phyloP scores from a whole-genome alignment of 2,888 invertebrate genomes.

The Pycnomerus fuliginosus region DNA sequence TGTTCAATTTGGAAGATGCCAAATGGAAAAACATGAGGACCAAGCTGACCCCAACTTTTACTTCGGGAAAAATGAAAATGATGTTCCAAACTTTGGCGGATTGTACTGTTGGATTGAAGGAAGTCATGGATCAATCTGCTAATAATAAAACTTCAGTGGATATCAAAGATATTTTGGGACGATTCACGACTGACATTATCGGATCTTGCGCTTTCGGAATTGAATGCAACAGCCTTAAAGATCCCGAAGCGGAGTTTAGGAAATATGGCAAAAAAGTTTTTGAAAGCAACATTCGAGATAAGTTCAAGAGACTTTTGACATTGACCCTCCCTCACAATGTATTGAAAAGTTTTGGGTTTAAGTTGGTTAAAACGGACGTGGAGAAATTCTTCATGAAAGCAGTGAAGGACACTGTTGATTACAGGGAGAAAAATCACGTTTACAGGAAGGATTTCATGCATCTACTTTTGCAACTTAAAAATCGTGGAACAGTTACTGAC shows the following conservation, averaged over 20 bases:
- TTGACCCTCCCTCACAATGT: conserved; percentile 20
- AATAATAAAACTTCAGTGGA: conserved; percentile 34
- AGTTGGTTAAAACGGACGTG: conserved; percentile 29
- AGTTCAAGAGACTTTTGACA: no score
- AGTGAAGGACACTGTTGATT: conserved; percentile 51
- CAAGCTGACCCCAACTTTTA: conserved; percentile 60
- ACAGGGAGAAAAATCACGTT: conserved; percentile 52
- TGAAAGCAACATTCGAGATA: no score
- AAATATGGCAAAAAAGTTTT: conserved; percentile 8
- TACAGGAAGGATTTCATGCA: conserved; percentile 58
- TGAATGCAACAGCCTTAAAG: conserved; percentile 56
- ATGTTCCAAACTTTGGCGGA: conserved; percentile 61
- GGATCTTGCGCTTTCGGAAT: conserved; percentile 59
- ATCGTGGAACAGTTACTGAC: conserved; percentile 37
- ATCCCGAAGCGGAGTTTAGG: conserved; percentile 54
- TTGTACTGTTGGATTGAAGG: conserved; percentile 27
- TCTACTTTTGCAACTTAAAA: conserved; percentile 54
- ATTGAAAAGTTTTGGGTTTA: conserved; percentile 12
- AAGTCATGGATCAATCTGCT: conserved; percentile 2
- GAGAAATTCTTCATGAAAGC: conserved; percentile 52
- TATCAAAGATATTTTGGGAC: conserved; percentile 52
- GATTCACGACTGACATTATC: conserved; percentile 56
- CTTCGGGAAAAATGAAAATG: conserved; percentile 63
- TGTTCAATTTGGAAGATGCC: conserved; percentile 50
- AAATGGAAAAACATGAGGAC: conserved; percentile 45